Evolutionary conservation across 2,888 invertebrate genomes (phyloP).

Genomic region (Melanostoma mellinum): DNA sequence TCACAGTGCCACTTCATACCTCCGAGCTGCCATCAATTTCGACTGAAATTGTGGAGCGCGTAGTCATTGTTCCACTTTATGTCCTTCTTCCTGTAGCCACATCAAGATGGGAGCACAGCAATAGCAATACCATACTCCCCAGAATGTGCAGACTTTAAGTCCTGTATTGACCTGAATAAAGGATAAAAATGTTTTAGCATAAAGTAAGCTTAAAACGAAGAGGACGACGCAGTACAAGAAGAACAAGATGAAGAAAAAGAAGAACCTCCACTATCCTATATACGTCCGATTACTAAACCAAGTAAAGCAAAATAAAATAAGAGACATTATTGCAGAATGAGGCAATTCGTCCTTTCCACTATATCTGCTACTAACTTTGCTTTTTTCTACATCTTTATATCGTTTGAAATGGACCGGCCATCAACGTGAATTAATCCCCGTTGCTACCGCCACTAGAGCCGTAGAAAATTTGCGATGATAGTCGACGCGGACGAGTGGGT

Average conservation of each 20-base stretch:
- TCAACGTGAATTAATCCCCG: constrained; percentile 63
- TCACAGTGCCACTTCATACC: constrained; percentile 49
- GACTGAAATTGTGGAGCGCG: constrained; percentile 60
- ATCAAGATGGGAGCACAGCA: constrained; percentile 5
- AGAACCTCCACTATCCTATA: too few relatives aligned
- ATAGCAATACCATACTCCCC: background rate
- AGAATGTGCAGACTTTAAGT: constrained; percentile 43
- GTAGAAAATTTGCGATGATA: constrained; percentile 20
- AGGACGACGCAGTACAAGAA: constrained; percentile 2
- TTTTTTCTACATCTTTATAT: constrained; percentile 26
- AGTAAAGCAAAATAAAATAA: constrained; percentile 36
- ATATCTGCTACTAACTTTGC: constrained; percentile 11
- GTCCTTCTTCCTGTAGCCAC: constrained; percentile 38
- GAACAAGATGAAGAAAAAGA: constrained; percentile 40
- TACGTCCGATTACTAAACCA: background rate
- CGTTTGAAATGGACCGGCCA: constrained; percentile 36
- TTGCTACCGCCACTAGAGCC: constrained; percentile 11
- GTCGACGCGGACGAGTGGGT: constrained; percentile 27
- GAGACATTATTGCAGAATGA: constrained; percentile 46
- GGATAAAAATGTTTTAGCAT: constrained; percentile 70
- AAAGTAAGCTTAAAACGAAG: constrained; percentile 56
- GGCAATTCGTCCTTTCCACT: constrained; percentile 45
- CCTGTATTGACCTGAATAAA: constrained; percentile 65
- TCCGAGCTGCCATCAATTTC: constrained; percentile 60
- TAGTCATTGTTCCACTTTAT: constrained; percentile 62